Evolutionary conservation across 2,888 invertebrate species (phyloP).

Genomic region (Ecliptopera silaceata): DNA sequence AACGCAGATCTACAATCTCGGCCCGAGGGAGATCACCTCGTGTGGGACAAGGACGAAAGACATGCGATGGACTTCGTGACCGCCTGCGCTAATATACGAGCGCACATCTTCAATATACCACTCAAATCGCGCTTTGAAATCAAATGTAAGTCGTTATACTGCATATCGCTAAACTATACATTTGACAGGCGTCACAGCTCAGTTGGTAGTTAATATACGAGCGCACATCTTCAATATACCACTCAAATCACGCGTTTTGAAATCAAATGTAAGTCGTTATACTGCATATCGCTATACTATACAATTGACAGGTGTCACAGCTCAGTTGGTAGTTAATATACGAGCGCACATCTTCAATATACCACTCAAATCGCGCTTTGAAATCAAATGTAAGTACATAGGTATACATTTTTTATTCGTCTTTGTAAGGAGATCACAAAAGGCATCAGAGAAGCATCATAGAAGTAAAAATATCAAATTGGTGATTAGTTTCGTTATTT

Average conservation of each 20-base stretch:
- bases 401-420: no score
- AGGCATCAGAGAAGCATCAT: no score
- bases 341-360: conserved; percentile 91
- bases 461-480: no score
- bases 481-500: no score
- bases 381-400: conserved; percentile 96
- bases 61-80: conserved; percentile 98
- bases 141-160: conserved; percentile 94
- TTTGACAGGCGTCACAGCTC: no score
- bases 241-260: conserved; percentile 94
- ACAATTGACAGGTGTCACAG: no score
- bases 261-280: conserved; percentile 94
- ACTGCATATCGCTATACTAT: no score
- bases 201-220: no score
- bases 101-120: conserved; percentile 94
- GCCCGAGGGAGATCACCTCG: conserved; percentile 86
- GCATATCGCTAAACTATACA: no score
- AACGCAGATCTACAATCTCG: conserved; percentile 82
- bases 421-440: no score
- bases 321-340: no score
- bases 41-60: conserved; percentile 99
- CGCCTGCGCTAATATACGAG: conserved; percentile 96
- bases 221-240: conserved; percentile 92
- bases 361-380: conserved; percentile 92
- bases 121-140: conserved; percentile 95